Base-by-base conservation (phyloP, 2,797 vertebrate genomes). In the Leptodactylus fallax region DNA sequence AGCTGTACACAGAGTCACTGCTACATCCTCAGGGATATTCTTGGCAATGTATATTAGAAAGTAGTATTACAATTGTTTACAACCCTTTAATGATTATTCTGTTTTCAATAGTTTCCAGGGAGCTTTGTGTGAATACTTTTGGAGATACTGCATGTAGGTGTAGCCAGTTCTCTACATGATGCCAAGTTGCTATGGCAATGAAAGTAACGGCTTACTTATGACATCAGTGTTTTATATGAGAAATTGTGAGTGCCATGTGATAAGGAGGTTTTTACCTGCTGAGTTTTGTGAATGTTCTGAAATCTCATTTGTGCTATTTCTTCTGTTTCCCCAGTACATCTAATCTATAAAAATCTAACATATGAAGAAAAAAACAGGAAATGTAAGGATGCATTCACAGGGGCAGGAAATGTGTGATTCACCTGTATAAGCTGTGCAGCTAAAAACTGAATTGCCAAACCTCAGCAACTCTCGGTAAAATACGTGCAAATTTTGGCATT, bases 101-200 rank as follows among this genome's bases (percentile, higher is more conserved):
- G 72, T 53, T 77, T 47, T 9, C 71, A 74, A 21, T 65, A n/a
- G 56, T 81, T 19, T 49, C 61, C 80, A 53, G 80, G 61, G 56
- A 67, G 61, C 21, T 23, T 25, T 23, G 27, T 81, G 16, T 51
- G 21, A 51, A 65, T 17, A 81, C 19, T 67, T 21, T 16, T 21
- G 17, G 25, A 51, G 23, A 69, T 67, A 65, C 49, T 71, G 65
- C 56, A 83, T 56, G 81, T 56, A 83, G 81, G 81, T 51, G 60
- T 16, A 55, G 65, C 9, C 81, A 21, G 49, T 5, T 19, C 23
- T 71, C 25, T 16, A 23, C 51, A 56, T 58, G 51, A 55, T 83
- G 51, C 51, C 14, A 53, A 27, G 81, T 83, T 83, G 25, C 81
- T 45, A 83, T 56, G 27, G 81, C 65, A 71, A 71, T 71, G 23